These are phyloP conservation scores for Entomyzon cyanotis DNA, from an alignment of 2,113 vertebrate species.

Conservation along the genomic window DNA sequence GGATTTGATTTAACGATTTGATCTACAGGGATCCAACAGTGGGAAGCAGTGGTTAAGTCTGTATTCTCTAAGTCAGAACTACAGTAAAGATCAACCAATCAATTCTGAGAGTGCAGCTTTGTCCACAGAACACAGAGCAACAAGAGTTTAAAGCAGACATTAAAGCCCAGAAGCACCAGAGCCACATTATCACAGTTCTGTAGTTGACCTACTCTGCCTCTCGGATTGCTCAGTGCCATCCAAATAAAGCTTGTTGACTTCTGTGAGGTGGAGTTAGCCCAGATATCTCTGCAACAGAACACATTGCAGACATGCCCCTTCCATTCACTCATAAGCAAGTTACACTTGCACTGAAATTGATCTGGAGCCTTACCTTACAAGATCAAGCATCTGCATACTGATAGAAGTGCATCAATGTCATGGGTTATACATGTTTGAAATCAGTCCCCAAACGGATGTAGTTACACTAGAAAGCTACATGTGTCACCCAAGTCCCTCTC, in stretches of 20 bases:
- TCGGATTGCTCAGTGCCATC: neutral
- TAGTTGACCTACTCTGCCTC: neutral
- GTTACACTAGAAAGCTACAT: neutral
- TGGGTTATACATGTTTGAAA: neutral
- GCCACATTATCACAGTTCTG: neutral
- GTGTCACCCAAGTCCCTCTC: neutral
- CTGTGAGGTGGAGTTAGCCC: neutral
- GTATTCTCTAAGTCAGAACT: neutral
- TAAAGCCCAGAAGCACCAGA: neutral
- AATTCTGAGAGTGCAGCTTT: neutral
- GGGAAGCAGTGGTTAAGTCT: neutral
- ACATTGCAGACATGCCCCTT: neutral
- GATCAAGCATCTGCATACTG: neutral
- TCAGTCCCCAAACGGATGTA: neutral
- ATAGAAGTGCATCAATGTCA: neutral
- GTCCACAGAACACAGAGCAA: neutral
- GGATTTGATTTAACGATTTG: neutral
- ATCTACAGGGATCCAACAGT: neutral
- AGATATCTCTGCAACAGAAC: neutral
- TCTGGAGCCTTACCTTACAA: neutral
- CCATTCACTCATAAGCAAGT: neutral
- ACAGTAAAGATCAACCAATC: neutral
- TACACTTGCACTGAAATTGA: neutral
- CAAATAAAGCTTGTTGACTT: neutral
- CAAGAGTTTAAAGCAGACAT: neutral